Percentiles rank a stretch among this genome's conserved stretches.
These are phyloP conservation scores for Phoxinus phoxinus DNA, from an alignment of 2,113 vertebrate species.

Conservation along the genomic window DNA sequence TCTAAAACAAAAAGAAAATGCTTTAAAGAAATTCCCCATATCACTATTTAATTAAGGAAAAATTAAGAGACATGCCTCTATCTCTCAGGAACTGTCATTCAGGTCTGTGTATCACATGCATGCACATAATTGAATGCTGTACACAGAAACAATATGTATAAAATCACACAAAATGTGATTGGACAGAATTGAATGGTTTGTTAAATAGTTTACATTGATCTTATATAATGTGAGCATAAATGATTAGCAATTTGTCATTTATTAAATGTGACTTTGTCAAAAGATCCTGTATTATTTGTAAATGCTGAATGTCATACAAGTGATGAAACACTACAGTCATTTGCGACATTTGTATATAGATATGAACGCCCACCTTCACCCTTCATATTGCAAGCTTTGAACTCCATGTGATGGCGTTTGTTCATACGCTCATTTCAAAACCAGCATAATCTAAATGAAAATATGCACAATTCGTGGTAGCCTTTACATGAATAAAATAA, in stretches of 20 bases:
- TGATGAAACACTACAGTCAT: not conserved
- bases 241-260: not conserved
- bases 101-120: not conserved
- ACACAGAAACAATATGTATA: not conserved
- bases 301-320: not conserved
- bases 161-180: not conserved
- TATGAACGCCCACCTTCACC: constrained; percentile 8
- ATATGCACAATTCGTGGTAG: not conserved
- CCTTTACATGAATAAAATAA: too few relatives aligned
- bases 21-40: not conserved
- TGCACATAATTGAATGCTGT: not conserved
- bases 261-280: not conserved
- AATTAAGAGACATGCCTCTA: not conserved
- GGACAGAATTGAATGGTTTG: too few relatives aligned
- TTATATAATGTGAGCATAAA: not conserved
- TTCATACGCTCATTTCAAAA: not conserved
- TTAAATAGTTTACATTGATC: not conserved
- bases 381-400: not conserved
- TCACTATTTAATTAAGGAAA: not conserved
- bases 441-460: not conserved
- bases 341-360: not conserved
- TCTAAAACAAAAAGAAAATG: not conserved
- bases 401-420: not conserved
- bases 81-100: not conserved
- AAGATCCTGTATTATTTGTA: not conserved